Base-by-base conservation (phyloP, 2,888 invertebrate species). In the Papilio protenor region DNA sequence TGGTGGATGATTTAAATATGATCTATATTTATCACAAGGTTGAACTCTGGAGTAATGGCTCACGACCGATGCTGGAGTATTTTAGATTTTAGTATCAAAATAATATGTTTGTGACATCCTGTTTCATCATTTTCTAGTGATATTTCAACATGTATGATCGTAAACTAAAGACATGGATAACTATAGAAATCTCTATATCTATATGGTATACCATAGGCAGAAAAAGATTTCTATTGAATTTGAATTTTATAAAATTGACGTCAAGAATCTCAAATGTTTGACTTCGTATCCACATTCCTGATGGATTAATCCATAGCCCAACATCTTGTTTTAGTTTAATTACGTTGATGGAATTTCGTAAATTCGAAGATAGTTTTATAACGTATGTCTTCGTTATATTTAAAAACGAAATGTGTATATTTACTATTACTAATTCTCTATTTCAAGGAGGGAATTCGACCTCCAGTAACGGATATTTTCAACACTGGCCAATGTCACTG, bases 31-130 rank as follows among this genome's bases (percentile, higher is more conserved):
- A 77, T 55, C 40, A 16, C 79, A 81, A 82, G 81, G 82, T 79
- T 79, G 40, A 16, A 74, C 78, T 70, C 76, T 59, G 80, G 75
- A 79, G 76, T 76, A 72, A 80, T 77, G 64, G 40, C 74, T 66
- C 61, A 57, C 74, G 61, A 73, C 74, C 70, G 82, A 79, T 79
- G 74, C 79, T 82, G 80, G 81, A 81, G 81, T 78, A 82, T 83
- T 81, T 80, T 76, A 73, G 61, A 82, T 83, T 81, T 80, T 76
- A 73, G 61, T 82, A 80, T 82, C 81, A 81, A 61, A 77, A 80
- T 76, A 71, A 57, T 64, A 61, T 61, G 78, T 78, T 75, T 77
- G 74, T 82, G 85, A 85, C 87, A 86, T 86, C 84, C 83, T 82
- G 47, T 59, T 59, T 40, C 45, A 55, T 74, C 49, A 73, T 66